These are phyloP conservation scores for Siniperca knerii DNA, from an alignment of 2,113 vertebrate species.

Conservation along the genomic window DNA sequence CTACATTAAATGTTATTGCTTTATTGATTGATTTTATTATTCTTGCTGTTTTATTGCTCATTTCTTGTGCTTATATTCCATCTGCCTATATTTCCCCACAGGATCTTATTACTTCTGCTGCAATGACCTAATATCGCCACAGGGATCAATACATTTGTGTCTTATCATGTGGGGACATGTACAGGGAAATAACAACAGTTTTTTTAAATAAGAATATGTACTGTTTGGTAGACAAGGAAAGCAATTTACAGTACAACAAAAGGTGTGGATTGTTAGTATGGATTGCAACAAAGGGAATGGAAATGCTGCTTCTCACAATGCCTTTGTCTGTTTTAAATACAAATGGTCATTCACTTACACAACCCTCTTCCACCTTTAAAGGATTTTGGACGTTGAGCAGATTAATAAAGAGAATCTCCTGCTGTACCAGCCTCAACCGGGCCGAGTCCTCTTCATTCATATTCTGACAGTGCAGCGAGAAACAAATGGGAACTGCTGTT, in stretches of 20 bases:
- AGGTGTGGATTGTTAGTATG: not conserved
- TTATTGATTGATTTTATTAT: conserved; percentile 12
- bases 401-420: conserved; percentile 44
- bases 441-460: conserved; percentile 46
- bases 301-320: not conserved
- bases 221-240: conserved; percentile 2
- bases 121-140: conserved; percentile 34
- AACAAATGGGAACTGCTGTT: conserved; percentile 69
- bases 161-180: conserved; percentile 10
- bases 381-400: conserved; percentile 21
- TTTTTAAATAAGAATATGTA: not conserved
- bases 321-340: conserved; percentile 11
- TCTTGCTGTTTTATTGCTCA: conserved; percentile 7
- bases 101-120: conserved; percentile 40
- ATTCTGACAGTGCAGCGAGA: conserved; percentile 56
- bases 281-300: not conserved
- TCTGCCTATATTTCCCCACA: not conserved
- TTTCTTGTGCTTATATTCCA: conserved; percentile 3
- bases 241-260: conserved; percentile 19
- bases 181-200: not conserved
- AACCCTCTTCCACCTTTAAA: conserved; percentile 14
- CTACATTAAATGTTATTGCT: not conserved
- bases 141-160: conserved; percentile 21
- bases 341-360: conserved; percentile 7
- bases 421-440: not conserved